Base-by-base conservation (phyloP, 2,113 vertebrate genomes). In the Elanoides forficatus region DNA sequence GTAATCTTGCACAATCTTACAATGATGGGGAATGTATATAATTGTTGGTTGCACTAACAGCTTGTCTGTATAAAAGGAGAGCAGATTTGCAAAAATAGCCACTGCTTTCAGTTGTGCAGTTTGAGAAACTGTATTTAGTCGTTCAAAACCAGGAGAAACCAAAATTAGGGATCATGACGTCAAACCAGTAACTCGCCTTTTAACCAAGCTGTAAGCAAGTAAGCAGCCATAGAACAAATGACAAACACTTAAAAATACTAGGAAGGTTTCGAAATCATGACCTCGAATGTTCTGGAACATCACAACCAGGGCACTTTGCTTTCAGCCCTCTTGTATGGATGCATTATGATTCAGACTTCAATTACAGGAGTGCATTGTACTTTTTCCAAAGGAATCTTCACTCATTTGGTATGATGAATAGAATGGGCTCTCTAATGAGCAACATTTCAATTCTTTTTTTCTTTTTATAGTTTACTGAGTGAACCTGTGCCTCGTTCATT, bases 71-170 rank as follows among this genome's bases (percentile, higher is more conserved):
- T 63, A 66, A 90, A 90, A 89, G 29, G 23, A 93, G 91, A 86
- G 65, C 21, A 74, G 50, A 18, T 94, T 91, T 93, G 52, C 94
- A 72, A 88, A 96, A 96, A 96, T 90, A 97, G 30, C 74, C 90
- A 62, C 45, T 63, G 50, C 72, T 88, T 93, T 89, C 32, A 36
- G 27, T 92, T 80, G 38, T 19, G 29, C 26, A 58, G 58, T 89
- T 90, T 72, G n/a, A 78, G n/a, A 80, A 90, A 93, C 32, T 20
- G 82, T 76, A 43, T 88, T 89, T 84, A 87, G 70, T 89, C 63
- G 76, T 82, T 34, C 32, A 86, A 88, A 89, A 34, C 15, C 14
- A 89, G 60, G 79, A 60, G 76, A 86, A 89, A 68, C 38, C 14
- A 59, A 79, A 88, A 91, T 82, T 6, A 27, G 32, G 21, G 32